Evolutionary conservation across 30 jellyfish, hydroid and myxozoan genomes (phyloP), one percentile per base, ranked within the genome.

Genomic region (Hydractinia echinata): DNA sequence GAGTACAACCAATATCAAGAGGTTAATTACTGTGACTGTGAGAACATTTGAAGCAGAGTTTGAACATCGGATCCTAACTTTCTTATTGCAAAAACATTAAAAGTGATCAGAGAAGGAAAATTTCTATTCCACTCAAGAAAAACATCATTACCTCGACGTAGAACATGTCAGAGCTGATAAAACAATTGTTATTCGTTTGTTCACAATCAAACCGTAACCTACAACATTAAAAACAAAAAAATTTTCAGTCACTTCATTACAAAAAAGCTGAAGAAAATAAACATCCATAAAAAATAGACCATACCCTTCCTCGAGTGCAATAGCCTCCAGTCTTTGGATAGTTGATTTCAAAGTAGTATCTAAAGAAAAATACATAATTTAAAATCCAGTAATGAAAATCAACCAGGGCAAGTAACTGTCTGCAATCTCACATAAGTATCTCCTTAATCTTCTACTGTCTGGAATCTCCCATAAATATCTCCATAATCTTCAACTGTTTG

Each of bases 81-180:
- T 30, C 2, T 30, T 30, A 30, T 0, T 30, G 44, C 44, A 30
- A 30, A 2, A 30, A 30, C 44, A 30, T 30, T 30, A 30, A 30
- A 30, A 30, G 44, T 30, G 44, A 0, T 30, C 44, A 30, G 44
- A 30, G 44, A 30, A 30, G 44, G 44, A 0, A 30, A 30, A 30
- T 30, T 30, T 30, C 2, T 30, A 30, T 30, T 30, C 44, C 2
- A 30, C 44, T 0, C 44, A 30, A 30, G 44, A 58, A 8, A 72
- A 49, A 9, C 7, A 0, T 20, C 21, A 51, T 44, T 66, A 82
- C 89, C 89, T 82, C 89, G 51, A 82, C 79, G 55, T 82, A 82
- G 60, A 82, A 82, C 89, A 82, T 82, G 19, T 82, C 89, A 1
- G 86, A 82, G 58, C 89, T 82, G 86, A 82, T 82, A 58, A 82